These are phyloP conservation scores for Nycticryphes semicollaris DNA, from an alignment of 2,113 vertebrate species.

Conservation along the genomic window DNA sequence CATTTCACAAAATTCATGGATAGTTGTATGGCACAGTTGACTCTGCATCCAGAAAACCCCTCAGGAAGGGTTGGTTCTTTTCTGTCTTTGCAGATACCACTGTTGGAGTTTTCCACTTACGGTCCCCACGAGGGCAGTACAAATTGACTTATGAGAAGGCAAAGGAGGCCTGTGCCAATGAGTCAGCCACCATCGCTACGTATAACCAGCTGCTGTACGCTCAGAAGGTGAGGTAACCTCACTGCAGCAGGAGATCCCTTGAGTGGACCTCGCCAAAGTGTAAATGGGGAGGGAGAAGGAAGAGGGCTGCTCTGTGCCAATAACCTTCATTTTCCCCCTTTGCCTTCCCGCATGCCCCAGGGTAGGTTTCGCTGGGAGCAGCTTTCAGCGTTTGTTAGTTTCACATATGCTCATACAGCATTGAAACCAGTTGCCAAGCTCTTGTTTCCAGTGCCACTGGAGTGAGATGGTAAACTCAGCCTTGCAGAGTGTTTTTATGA, in stretches of 20 bases:
- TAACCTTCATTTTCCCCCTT: not conserved
- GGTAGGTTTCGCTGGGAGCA: not conserved
- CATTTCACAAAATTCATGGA: not conserved
- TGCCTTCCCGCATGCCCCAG: accelerated
- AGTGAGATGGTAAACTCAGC: not conserved
- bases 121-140: conserved; percentile 83
- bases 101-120: conserved; percentile 87
- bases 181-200: conserved; percentile 80
- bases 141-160: conserved; percentile 83
- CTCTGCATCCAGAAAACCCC: not conserved
- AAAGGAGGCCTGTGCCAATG: conserved; percentile 73
- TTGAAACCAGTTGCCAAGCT: not conserved
- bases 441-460: not conserved
- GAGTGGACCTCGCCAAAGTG: accelerated
- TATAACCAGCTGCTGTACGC: conserved; percentile 89
- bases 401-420: not conserved
- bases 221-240: conserved; percentile 80
- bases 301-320: not conserved
- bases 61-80: not conserved
- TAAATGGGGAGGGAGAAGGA: not conserved
- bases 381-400: not conserved
- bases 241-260: not conserved
- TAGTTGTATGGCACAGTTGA: not conserved
- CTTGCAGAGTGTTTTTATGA: not conserved
- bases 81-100: conserved; percentile 77